phyloP scores from a whole-genome alignment of 1,140 invertebrate genomes.

The Charaxes varanes region DNA sequence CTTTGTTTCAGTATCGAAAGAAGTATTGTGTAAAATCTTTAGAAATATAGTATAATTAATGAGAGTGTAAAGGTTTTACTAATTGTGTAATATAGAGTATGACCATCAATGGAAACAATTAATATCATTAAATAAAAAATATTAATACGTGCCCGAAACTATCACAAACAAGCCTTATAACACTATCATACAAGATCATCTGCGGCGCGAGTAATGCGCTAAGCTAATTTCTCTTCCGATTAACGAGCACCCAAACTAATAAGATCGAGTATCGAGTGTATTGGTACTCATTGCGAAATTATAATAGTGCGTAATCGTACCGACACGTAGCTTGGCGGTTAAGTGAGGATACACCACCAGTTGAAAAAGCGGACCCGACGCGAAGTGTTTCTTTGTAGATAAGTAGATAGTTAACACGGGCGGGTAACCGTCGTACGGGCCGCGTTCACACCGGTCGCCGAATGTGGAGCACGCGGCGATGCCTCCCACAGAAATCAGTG shows the following conservation, averaged over 20 bases:
- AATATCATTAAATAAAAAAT: constrained; percentile 14
- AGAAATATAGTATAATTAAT: no score
- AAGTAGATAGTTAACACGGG: constrained; percentile 22
- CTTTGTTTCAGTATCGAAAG: no score
- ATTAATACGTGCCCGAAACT: constrained; percentile 10
- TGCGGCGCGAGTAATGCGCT: background rate
- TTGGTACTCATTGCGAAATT: constrained; percentile 39
- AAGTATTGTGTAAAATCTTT: no score
- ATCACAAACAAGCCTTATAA: constrained; percentile 11
- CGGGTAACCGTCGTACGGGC: constrained; percentile 44
- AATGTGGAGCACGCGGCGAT: constrained; percentile 67
- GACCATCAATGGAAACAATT: constrained; percentile 3
- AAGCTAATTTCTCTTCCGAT: constrained; percentile 17
- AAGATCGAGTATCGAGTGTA: constrained; percentile 43
- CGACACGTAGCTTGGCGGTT: constrained; percentile 48
- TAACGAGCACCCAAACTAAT: constrained; percentile 33
- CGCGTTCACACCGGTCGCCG: constrained; percentile 59
- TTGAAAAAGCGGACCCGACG: constrained; percentile 28
- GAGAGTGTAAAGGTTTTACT: no score
- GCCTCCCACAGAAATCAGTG: constrained; percentile 71
- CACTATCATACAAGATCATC: constrained; percentile 15
- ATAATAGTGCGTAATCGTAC: constrained; percentile 55
- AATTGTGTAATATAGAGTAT: no score
- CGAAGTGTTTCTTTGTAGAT: constrained; percentile 25
- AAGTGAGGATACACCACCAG: constrained; percentile 43